Conservation (phyloP, 2,113 vertebrate genomes). For the Aptenodytes forsteri region DNA sequence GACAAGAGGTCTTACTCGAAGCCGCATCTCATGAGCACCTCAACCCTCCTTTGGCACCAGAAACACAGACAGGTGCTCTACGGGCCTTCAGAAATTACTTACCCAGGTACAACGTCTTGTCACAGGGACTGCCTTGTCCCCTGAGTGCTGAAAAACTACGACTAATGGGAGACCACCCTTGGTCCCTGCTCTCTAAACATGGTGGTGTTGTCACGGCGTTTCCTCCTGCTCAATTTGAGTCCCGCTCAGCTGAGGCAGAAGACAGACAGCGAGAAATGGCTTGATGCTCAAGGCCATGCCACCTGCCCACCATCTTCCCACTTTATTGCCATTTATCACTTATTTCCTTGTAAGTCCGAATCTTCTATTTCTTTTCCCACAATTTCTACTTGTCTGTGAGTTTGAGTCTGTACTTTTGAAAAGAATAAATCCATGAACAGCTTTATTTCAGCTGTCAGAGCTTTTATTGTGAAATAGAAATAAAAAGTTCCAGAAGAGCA, state of each 20-base stretch:
- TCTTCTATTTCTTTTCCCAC: neutral
- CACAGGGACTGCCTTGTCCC: neutral
- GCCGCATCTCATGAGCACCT: neutral
- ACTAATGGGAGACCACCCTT: neutral
- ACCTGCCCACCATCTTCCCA: neutral
- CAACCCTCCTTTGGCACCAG: neutral
- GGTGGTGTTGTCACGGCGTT: neutral
- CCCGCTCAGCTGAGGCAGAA: neutral
- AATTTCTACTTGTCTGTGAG: neutral
- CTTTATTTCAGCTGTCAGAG: conserved; percentile 59
- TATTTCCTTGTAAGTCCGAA: neutral
- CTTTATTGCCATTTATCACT: neutral
- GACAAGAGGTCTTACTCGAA: neutral
- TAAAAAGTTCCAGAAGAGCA: conserved; percentile 29
- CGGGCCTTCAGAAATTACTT: neutral
- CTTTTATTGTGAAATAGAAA: conserved; percentile 38
- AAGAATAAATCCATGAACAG: neutral
- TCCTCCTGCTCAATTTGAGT: neutral
- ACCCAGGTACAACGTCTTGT: neutral
- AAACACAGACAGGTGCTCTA: neutral
- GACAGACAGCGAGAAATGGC: neutral
- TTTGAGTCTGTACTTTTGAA: conserved; percentile 21
- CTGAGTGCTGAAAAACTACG: neutral
- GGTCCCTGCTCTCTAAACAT: neutral
- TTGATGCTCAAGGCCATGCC: neutral